Evolutionary conservation across 2,113 vertebrate genomes (phyloP).

Genomic region (Rhinoderma darwinii): DNA sequence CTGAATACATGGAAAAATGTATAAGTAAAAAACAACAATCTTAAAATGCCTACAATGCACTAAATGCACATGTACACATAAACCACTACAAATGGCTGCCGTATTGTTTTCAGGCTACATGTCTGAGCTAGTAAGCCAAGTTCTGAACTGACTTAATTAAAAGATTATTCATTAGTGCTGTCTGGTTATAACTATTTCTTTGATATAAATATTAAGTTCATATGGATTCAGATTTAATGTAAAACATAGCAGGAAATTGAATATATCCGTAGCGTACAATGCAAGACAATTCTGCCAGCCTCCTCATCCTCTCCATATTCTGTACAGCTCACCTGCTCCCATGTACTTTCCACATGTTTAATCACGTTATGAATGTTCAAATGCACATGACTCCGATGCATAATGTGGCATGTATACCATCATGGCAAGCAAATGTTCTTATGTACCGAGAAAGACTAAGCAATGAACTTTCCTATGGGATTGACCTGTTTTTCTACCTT

Average conservation of each 20-base stretch:
- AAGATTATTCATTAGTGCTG: constrained; percentile 11
- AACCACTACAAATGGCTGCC: constrained; percentile 19
- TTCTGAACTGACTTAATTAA: constrained; percentile 4
- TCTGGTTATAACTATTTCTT: not conserved
- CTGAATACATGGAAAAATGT: not conserved
- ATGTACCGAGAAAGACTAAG: too few relatives aligned
- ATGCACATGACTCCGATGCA: too few relatives aligned
- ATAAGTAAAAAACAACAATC: constrained; percentile 12
- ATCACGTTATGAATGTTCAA: too few relatives aligned
- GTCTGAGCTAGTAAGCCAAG: not conserved
- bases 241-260: constrained; percentile 15
- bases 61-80: constrained; percentile 5
- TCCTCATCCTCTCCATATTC: not conserved
- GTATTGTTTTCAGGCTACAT: not conserved
- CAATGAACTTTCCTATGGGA: too few relatives aligned
- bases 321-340: too few relatives aligned
- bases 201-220: constrained; percentile 38
- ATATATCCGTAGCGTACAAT: not conserved
- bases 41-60: constrained; percentile 1
- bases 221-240: not conserved
- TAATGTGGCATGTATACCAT: too few relatives aligned
- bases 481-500: not conserved
- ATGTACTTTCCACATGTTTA: too few relatives aligned
- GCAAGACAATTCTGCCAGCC: not conserved
- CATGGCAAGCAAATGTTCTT: too few relatives aligned